Conservation (phyloP, 1,140 invertebrate genomes). For the Akabosia matsudoensis region DNA sequence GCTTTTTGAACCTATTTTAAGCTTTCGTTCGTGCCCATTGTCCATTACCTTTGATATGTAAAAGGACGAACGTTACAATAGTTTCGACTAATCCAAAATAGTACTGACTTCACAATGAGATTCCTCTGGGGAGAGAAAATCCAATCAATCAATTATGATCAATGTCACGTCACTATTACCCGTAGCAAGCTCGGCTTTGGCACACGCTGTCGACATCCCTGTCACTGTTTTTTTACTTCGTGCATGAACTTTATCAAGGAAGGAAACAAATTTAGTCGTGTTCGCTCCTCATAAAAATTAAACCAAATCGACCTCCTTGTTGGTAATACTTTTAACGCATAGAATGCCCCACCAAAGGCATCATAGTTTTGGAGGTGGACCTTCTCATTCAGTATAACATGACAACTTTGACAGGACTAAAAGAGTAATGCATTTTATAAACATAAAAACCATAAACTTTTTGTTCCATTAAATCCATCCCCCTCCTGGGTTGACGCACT, state of each 20-base stretch:
- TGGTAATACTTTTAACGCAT: neutral
- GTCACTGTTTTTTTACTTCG: neutral
- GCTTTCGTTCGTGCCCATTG: neutral
- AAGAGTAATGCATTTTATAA: neutral
- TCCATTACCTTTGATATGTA: neutral
- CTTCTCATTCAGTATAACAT: too few species aligned
- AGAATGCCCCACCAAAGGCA: neutral
- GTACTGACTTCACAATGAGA: neutral
- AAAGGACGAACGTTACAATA: neutral
- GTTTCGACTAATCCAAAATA: neutral
- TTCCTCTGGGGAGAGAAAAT: neutral
- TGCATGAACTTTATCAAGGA: neutral
- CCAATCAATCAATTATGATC: constrained; percentile 3
- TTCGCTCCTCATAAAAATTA: too few species aligned
- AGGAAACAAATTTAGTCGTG: neutral
- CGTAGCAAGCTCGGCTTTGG: neutral
- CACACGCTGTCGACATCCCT: neutral
- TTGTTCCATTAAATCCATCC: too few species aligned
- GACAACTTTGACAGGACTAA: neutral
- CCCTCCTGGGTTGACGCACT: neutral
- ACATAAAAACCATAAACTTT: too few species aligned
- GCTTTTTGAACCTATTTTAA: neutral
- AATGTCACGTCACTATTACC: constrained; percentile 10
- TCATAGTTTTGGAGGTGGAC: neutral
- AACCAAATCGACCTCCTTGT: neutral